These are phyloP conservation scores for Malurus cyaneus DNA, from an alignment of 2,113 vertebrate species.

Conservation along the genomic window DNA sequence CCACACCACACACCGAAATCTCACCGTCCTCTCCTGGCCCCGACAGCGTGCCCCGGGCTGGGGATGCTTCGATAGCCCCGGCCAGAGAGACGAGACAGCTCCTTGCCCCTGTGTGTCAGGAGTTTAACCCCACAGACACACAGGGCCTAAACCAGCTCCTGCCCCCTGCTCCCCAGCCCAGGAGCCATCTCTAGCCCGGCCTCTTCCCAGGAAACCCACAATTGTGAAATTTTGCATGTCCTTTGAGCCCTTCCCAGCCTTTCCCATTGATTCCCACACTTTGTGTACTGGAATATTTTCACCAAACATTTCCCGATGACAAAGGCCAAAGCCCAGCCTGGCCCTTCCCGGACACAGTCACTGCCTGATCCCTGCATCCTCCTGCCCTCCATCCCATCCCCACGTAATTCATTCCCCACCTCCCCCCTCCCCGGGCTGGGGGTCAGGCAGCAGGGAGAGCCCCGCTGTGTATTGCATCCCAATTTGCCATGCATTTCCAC, in stretches of 20 bases:
- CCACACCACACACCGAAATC: accelerated
- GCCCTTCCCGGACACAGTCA: accelerated
- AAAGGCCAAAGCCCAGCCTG: not conserved
- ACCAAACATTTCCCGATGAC: accelerated
- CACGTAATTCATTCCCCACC: constrained; percentile 27
- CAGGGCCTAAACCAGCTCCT: not conserved
- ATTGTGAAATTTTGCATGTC: accelerated
- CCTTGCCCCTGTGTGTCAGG: not conserved
- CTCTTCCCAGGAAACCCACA: not conserved
- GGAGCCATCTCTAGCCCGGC: not conserved
- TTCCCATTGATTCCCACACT: not conserved
- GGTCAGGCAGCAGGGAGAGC: constrained; percentile 11
- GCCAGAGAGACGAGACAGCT: accelerated
- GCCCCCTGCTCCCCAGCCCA: not conserved
- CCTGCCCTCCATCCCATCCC: not conserved
- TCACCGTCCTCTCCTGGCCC: not conserved
- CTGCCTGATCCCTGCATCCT: not conserved
- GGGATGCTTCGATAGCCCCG: accelerated
- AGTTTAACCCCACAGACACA: not conserved
- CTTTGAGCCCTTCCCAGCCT: not conserved
- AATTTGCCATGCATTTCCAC: constrained; percentile 71
- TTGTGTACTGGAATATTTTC: accelerated
- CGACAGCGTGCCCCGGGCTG: accelerated
- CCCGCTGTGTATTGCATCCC: constrained; percentile 51
- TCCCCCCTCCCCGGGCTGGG: not conserved